Base-by-base conservation (phyloP, 2,797 vertebrate genomes). In the Atherinosoma microstoma region DNA sequence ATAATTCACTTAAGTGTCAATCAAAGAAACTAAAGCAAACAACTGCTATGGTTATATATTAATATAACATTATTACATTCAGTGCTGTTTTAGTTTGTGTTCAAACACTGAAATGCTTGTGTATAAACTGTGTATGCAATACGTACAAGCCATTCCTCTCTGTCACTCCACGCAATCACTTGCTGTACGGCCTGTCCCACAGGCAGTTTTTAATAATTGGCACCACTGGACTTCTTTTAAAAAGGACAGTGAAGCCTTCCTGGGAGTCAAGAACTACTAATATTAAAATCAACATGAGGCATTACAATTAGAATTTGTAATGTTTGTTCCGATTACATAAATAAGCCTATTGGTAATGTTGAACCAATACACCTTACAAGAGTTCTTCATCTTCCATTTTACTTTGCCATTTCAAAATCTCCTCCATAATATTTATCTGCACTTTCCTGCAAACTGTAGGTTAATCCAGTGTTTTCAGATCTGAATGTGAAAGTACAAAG, bases 181-280 rank as follows among this genome's bases (percentile, higher is more conserved):
- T 73, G 84, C 80, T 64, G 68, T 83, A 69, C 61, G 75, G 57
- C 57, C 38, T 63, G 45, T 77, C 70, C 79, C 84, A 80, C 56
- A 61, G 64, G 81, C 56, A 66, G 38, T 49, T 90, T 32, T 86
- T 88, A 91, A 91, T 91, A 77, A 89, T 70, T 64, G 61, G 66
- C 42, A 8, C 53, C 70, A 79, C 53, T 60, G 38, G 71, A 81
- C 80, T 66, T 84, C 61, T 83, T 73, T 53, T 64, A 47, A 51
- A 69, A 32, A 2, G 32, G 32, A 58, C 58, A 35, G n/a, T 53
- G 27, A 4, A 2, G 53, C 40, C 73, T 82, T 82, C 85, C 51
- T 67, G 76, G 67, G 78, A 89, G 42, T 67, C 36, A 57, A 38
- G 70, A 57, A 76, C 68, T 76, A 58, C 58, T 79, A 11, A 73